Evolutionary conservation across 2,113 vertebrate genomes (phyloP), one percentile per base, ranked within the genome.

Genomic region (Toxostoma redivivum): DNA sequence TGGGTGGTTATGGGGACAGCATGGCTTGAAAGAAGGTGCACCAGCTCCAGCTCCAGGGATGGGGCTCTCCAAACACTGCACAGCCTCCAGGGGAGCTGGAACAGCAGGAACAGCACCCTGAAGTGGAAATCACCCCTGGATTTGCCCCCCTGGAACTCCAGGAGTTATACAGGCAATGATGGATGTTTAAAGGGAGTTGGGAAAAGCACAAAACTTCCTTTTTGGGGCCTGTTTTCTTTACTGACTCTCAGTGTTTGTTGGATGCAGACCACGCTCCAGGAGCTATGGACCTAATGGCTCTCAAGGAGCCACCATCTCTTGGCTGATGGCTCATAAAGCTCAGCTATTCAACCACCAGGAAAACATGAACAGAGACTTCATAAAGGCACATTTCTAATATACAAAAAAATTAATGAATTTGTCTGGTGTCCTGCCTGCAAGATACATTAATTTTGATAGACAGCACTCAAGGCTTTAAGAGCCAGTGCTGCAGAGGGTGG

Each of bases 381-480:
- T 87, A 92, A 90, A 93, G 76, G 73, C 76, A 33, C 81, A 80
- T 96, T 94, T 94, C 90, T 74, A 92, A 85, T 78, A 44, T 8
- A 95, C 61, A 69, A 88, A 94, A 94, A 95, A 93, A 86, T 48
- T 95, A 96, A 96, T 97, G 90, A 96, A 81, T 96, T 81, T 96
- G 85, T 95, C 78, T 5, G 0, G 58, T 93, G 25, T 56, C 54
- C 95, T 94, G 92, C 94, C 95, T 95, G 80, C 66, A 45, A 94
- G 93, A 96, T 80, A 62, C 95, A 96, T 96, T 97, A 70, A 97
- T 97, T 96, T 86, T 54, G 19, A 90, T 7, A 66, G 92, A 70
- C 91, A 86, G 96, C 95, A 95, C 95, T 97, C 95, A 94, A 61
- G 77, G 90, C 90, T 95, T 77, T 95, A 84, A 97, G 92, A 97